Evolutionary conservation across 2,888 invertebrate species (phyloP), one percentile per base, ranked within the genome.

Genomic region (Autographa pulchrina): DNA sequence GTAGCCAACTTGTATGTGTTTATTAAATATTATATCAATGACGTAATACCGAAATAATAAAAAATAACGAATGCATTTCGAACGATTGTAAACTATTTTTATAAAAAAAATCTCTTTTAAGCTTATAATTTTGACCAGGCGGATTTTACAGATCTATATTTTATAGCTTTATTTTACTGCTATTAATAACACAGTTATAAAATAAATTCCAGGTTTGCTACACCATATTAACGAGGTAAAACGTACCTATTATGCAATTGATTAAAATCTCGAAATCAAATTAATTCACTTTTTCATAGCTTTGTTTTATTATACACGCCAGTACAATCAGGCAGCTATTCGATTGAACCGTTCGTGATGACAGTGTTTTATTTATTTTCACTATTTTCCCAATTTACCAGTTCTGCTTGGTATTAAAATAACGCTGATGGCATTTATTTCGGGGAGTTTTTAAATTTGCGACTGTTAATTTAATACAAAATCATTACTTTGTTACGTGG

Each of bases 321-420:
- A 74, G 78, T 74, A 88, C 87, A 90, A 90, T 88, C 89, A 89
- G 82, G 64, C 76, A 79, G 78, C 77, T 85, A 86, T 89, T 88
- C 84, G 86, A 90, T 90, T 88, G 84, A 75, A 78, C 84, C 83
- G 77, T 87, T 87, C 89, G 85, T 85, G 85, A 86, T 86, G 85
- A 83, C 86, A 73, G 68, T 65, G 83, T 86, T 88, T 89, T 89
- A 84, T 89, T 88, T 86, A 85, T 86, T 85, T 78, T 70, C 41
- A 76, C 78, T 81, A 86, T 88, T 87, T 86, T 84, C 81, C 76
- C 85, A 85, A 86, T 85, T 87, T 65, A 61, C 60, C 48, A 38
- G 25, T 58, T 56, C 25, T 65, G 65, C 68, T 72, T 75, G 68
- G 71, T 59, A 69, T 72, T 74, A 79, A 70, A 77, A 82, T 72